phyloP scores from a whole-genome alignment of 2,113 vertebrate species.

The Todiramphus chloris region DNA sequence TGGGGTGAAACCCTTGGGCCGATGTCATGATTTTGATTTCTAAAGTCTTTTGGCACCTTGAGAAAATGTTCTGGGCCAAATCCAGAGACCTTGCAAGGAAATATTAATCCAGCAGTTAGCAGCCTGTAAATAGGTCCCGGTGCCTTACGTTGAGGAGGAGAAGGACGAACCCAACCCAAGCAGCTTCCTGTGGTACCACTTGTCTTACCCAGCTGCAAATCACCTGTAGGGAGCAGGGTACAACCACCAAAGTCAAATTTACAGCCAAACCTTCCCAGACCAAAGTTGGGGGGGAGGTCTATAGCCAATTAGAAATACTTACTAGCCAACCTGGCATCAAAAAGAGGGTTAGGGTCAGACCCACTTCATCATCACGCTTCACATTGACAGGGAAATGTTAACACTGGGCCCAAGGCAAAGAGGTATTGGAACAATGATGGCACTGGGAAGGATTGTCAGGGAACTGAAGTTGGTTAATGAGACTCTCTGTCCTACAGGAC shows the following conservation, averaged over 20 bases:
- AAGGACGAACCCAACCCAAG: fast-evolving
- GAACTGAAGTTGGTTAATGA: neutral
- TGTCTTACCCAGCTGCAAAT: neutral
- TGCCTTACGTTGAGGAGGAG: neutral
- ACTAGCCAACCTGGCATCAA: neutral
- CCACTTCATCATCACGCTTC: fast-evolving
- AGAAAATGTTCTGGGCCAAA: neutral
- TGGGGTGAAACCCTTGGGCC: neutral
- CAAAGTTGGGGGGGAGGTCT: neutral
- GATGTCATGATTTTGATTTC: neutral
- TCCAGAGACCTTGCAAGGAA: neutral
- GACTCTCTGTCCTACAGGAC: neutral
- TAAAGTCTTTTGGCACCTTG: neutral
- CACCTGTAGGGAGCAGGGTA: neutral
- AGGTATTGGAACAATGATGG: too few species aligned
- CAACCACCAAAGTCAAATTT: neutral
- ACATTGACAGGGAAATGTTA: neutral
- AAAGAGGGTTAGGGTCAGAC: neutral
- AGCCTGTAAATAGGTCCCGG: neutral
- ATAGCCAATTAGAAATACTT: neutral
- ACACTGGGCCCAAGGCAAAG: too few species aligned
- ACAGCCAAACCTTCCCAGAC: neutral
- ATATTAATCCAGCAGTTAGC: neutral
- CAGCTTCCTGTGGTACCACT: neutral
- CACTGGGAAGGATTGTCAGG: neutral